Conservation (phyloP, 1,140 invertebrate genomes). For the Papilio glaucus region DNA sequence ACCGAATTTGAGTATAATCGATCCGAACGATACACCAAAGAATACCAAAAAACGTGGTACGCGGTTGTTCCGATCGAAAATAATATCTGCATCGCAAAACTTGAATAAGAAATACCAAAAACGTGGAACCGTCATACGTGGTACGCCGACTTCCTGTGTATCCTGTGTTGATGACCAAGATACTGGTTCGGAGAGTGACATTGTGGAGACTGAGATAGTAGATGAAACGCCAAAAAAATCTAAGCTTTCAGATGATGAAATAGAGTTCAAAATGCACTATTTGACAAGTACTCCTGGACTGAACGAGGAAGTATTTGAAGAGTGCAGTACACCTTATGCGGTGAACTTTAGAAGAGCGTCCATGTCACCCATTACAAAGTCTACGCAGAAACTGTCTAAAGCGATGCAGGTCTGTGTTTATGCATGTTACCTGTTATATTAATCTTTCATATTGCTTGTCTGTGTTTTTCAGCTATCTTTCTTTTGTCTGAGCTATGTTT, state of each 20-base stretch:
- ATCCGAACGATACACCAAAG: conserved; percentile 70
- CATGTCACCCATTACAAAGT: conserved; percentile 94
- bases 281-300: conserved; percentile 85
- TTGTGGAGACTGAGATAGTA: conserved; percentile 44
- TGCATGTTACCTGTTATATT: too few relatives aligned
- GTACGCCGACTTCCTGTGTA: conserved; percentile 71
- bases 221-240: conserved; percentile 65
- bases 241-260: conserved; percentile 44
- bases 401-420: conserved; percentile 90
- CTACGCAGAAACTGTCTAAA: conserved; percentile 92
- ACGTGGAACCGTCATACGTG: conserved; percentile 53
- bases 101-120: conserved; percentile 75
- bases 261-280: conserved; percentile 72
- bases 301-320: conserved; percentile 58
- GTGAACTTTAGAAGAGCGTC: conserved; percentile 86
- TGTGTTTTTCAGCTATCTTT: conserved; percentile 43
- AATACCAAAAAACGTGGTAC: conserved; percentile 67
- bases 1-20: conserved; percentile 75
- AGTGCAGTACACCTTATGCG: conserved; percentile 75
- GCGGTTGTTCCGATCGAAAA: conserved; percentile 73
- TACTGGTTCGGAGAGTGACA: conserved; percentile 58
- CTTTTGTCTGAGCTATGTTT: too few relatives aligned
- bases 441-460: too few relatives aligned
- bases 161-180: conserved; percentile 74
- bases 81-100: conserved; percentile 59